Conservation (phyloP, 1,140 invertebrate species). For the Battus philenor region DNA sequence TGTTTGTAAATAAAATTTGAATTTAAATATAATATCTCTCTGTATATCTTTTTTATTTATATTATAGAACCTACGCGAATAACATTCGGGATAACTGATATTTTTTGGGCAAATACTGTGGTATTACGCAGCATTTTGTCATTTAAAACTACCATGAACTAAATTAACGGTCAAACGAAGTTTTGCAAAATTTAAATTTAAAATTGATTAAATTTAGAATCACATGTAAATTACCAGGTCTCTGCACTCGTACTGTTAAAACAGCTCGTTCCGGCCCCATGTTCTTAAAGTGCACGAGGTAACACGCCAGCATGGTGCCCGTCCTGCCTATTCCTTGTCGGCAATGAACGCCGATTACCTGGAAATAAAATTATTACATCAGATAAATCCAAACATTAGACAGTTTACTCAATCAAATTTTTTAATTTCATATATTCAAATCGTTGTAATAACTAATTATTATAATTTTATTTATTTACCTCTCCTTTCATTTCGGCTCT, state of each 20-base stretch:
- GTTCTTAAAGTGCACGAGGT: conserved; percentile 79
- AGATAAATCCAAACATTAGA: no score
- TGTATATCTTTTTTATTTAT: no score
- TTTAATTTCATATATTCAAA: background rate
- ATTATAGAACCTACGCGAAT: no score
- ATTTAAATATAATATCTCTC: no score
- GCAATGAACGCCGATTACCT: conserved; percentile 83
- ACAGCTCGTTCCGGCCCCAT: conserved; percentile 80
- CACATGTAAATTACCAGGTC: conserved; percentile 70
- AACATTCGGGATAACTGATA: no score
- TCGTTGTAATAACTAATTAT: background rate
- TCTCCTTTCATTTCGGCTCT: conserved; percentile 64
- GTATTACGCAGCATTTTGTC: no score
- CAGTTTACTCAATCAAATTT: no score
- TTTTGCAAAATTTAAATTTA: conserved; percentile 79
- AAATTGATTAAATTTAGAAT: background rate
- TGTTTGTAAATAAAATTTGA: no score
- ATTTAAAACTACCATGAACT: no score
- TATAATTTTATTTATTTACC: conserved; percentile 32
- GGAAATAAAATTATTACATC: no score
- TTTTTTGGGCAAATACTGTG: no score
- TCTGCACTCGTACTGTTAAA: conserved; percentile 75
- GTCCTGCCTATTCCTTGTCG: conserved; percentile 81
- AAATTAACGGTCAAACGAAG: no score
- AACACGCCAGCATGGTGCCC: conserved; percentile 83